Conservation (phyloP, 2,113 vertebrate species). For the Herpailurus yagouaroundi region DNA sequence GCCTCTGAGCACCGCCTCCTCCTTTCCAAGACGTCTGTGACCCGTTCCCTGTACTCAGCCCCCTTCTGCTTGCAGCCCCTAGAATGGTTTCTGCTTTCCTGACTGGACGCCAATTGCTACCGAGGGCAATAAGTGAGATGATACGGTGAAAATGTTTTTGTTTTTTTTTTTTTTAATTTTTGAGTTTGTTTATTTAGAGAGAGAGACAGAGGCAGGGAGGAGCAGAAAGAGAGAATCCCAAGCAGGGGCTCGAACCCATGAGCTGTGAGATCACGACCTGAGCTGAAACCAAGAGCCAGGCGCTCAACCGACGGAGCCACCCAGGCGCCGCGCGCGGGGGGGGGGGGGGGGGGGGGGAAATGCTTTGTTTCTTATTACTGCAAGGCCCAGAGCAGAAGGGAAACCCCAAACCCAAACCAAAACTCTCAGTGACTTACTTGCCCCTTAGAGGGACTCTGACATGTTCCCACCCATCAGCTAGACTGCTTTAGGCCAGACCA, state of each 20-base stretch:
- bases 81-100: neutral
- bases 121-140: neutral
- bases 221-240: no score
- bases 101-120: neutral
- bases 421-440: neutral
- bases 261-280: no score
- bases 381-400: neutral
- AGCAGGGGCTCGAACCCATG: no score
- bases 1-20: neutral
- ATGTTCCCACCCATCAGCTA: neutral
- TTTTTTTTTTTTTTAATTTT: no score
- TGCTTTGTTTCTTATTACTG: no score
- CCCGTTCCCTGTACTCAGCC: neutral
- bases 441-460: neutral
- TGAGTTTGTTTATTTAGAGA: no score
- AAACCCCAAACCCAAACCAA: neutral
- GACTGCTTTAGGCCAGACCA: neutral
- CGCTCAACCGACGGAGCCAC: no score
- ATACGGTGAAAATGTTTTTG: neutral
- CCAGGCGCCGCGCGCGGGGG: no score
- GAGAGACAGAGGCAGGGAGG: no score
- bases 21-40: neutral
- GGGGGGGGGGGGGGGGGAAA: no score
- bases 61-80: neutral
- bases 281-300: no score